Evolutionary conservation across 2,888 invertebrate genomes (phyloP), one percentile per base, ranked within the genome.

Genomic region (Zelleria hepariella): DNA sequence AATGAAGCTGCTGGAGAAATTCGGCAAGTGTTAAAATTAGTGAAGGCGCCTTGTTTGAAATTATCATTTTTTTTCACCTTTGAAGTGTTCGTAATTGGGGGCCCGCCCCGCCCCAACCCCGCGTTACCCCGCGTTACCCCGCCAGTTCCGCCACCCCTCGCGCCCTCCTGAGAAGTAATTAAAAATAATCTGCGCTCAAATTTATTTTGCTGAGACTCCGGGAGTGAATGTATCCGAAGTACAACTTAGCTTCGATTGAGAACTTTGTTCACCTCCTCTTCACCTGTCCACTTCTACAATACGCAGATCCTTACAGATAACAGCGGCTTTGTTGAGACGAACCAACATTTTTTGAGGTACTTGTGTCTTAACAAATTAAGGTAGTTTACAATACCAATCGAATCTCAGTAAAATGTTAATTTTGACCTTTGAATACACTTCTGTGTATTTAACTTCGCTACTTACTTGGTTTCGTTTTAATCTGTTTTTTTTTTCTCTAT

Each of bases 61-160:
- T n/a, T 51, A 21, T 51, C 51, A 54, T 54, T 25, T 25, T 54
- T n/a, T 54, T 18, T 25, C 54, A 56, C 42, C 56, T 32, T 70
- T 71, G 71, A 70, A 69, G 66, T 66, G 65, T 63, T 60, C 63
- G 55, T 68, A 67, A 72, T 67, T 68, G 72, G 59, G 25, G 24
- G 23, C 51, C 23, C 32, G 15, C 32, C 1, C 15, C 32, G 2
- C 10, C 6, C 32, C 32, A n/a, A n/a, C n/a, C n/a, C n/a, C n/a
- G n/a, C n/a, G n/a, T n/a, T n/a, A n/a, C n/a, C n/a, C n/a, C n/a
- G n/a, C n/a, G n/a, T n/a, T n/a, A n/a, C n/a, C n/a, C n/a, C n/a
- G n/a, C n/a, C n/a, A n/a, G n/a, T n/a, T 15, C 32, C 2, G 32
- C 32, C 15, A 2, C 15, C 32, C 15, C 15, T 10, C 10, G 20